Percentiles rank a stretch among this genome's conserved stretches.
Evolutionary conservation across 2,797 vertebrate genomes (phyloP).

Genomic region (Typhlichthys eigenmanni): DNA sequence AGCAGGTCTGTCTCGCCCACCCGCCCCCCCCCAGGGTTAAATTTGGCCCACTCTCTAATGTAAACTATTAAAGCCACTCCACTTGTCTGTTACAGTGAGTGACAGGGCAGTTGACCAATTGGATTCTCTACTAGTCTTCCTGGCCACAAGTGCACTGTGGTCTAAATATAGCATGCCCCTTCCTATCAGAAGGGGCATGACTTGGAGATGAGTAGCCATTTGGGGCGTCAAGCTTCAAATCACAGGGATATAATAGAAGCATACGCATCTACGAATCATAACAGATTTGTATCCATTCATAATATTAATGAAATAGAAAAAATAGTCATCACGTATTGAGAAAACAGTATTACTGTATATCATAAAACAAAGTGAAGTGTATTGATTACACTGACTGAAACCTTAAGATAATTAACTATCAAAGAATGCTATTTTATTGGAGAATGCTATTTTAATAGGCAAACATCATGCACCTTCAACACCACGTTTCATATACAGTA

Average conservation of each 20-base stretch:
- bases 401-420: no score
- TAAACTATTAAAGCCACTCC: slow-evolving; percentile 65
- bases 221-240: slow-evolving; percentile 55
- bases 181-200: slow-evolving; percentile 70
- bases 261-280: no score
- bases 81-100: slow-evolving; percentile 60
- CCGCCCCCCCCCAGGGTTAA: slow-evolving; percentile 55
- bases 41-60: slow-evolving; percentile 74
- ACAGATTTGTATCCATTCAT: background rate
- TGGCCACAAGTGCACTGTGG: slow-evolving; percentile 59
- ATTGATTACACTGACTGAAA: background rate
- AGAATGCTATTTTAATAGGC: background rate
- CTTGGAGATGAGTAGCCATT: slow-evolving; percentile 64
- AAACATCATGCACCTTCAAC: slow-evolving; percentile 8
- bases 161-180: slow-evolving; percentile 75
- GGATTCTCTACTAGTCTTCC: slow-evolving; percentile 49
- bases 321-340: background rate
- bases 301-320: background rate
- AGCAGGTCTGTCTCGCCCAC: slow-evolving; percentile 42
- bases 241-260: slow-evolving; percentile 22
- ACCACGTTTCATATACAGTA: slow-evolving; percentile 2
- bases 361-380: slow-evolving; percentile 1
- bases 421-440: no score
- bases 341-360: background rate
- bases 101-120: slow-evolving; percentile 70